Evolutionary conservation across 2,888 invertebrate genomes (phyloP), one percentile per base, ranked within the genome.

Genomic region (Pheosia gnoma): DNA sequence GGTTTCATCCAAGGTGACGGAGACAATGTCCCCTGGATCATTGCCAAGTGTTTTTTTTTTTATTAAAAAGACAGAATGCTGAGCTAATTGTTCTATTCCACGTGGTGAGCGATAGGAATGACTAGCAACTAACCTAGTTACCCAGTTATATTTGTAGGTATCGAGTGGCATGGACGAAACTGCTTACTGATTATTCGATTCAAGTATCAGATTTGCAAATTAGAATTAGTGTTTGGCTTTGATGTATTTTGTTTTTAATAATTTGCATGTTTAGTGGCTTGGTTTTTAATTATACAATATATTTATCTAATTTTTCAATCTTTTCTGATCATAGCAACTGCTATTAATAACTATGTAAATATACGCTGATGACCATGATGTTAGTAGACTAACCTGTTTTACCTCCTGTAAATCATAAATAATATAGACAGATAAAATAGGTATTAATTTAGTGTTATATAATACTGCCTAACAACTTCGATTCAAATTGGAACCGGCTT

Each of bases 1-100:
- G 85, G 84, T 84, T 61, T 65, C 70, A 72, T 68, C 79, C 90
- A 90, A 90, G 90, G 89, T 88, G 83, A 86, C 76, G 70, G 73
- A 74, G 77, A 77, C 77, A 82, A 79, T 87, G 85, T 84, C 80
- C 70, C 38, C 84, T 90, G 90, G 90, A 85, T 71, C 60, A 58
- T 55, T 67, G 85, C 90, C 77, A 78, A 73, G 57, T 51, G 71
- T 57, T 51, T 10, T 60, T 60, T 57, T 55, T 57, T 58, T 58
- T 58, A 59, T 60, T 63, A 57, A 70, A 60, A 58, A 66, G 68
- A 25, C 25, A 67, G 61, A 36, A n/a, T 41, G 51, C 25, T 43
- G 54, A 71, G 65, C 64, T 76, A 74, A 79, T 78, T 75, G 79
- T 75, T 75, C 11, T 5, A n/a, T 58, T 66, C 68, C 62, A 59